A percentile compares a stretch with the other conserved stretches of the same genome.
Evolutionary conservation across 1,140 invertebrate genomes (phyloP).

Genomic region (Cherax destructor): DNA sequence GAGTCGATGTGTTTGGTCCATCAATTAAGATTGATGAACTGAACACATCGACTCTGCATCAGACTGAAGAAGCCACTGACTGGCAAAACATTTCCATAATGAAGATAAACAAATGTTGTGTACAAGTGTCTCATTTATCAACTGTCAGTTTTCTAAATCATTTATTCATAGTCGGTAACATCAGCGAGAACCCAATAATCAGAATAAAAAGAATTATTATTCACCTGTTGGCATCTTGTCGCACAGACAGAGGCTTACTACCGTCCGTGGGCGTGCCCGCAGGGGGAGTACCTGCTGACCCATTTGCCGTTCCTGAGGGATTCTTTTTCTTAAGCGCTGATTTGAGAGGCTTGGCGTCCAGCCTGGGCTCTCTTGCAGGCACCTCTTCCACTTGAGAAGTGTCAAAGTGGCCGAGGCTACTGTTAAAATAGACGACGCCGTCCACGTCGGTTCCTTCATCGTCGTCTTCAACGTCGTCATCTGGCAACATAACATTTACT

Average conservation of each 20-base stretch:
- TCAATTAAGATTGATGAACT: no score
- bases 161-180: no score
- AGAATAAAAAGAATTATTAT: not conserved
- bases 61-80: no score
- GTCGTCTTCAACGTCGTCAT: slow-evolving; percentile 55
- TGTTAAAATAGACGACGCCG: slow-evolving; percentile 29
- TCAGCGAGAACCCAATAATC: not conserved
- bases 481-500: slow-evolving; percentile 7
- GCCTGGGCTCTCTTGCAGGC: slow-evolving; percentile 78
- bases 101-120: no score
- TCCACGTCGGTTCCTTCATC: slow-evolving; percentile 55
- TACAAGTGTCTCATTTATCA: no score
- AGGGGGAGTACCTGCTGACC: slow-evolving; percentile 80
- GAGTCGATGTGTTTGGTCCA: no score
- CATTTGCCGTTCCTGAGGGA: slow-evolving; percentile 72
- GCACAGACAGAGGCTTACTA: slow-evolving; percentile 81
- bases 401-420: slow-evolving; percentile 24
- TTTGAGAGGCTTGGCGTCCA: slow-evolving; percentile 92
- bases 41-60: no score
- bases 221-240: slow-evolving; percentile 76
- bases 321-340: slow-evolving; percentile 92
- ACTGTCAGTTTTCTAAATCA: no score
- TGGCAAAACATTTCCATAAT: no score
- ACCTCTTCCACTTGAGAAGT: slow-evolving; percentile 72
- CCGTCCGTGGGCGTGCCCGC: slow-evolving; percentile 83